Base-by-base conservation (phyloP, 1,140 invertebrate species). In the Drosophila fuyamai region DNA sequence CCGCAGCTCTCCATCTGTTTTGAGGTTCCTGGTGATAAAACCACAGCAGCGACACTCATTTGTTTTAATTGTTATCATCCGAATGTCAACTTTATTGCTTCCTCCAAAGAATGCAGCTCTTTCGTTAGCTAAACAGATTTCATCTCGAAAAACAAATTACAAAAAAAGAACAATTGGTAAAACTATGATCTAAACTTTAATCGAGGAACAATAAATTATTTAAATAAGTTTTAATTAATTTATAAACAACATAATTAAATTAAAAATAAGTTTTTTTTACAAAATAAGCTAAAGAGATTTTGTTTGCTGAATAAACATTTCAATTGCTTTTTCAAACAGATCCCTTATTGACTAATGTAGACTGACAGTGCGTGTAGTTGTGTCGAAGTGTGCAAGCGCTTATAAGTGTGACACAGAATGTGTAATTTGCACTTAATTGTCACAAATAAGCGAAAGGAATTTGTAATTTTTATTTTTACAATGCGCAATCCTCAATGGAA, bases 401-500 rank as follows among this genome's bases (percentile, higher is more conserved):
- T 43, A 12, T 8, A 72, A 70, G 58, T 80, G 73, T 63, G 66
- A 56, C 73, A 68, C 60, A 75, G 36, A 75, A 67, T 72, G 54
- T 67, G 60, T 73, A 82, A 86, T 82, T 88, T 82, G 47, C 60
- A 79, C 57, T 89, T 86, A 86, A 88, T 88, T 86, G 76, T 36
- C 63, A 62, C 79, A 86, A 88, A 82, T 88, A 73, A 75, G 76
- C 84, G 57, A 66, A 77, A 72, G 62, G 76, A 89, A 77, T 79
- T 53, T 71, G 71, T 83, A 38, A 58, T 58, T 58, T 76, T 71
- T 55, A 40, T 68, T 77, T 67, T 67, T 53, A 53, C 27, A 56
- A 35, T 46, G 18, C 36, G 8, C 46, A 75, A 50, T 44, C 53
- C 53, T 46, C 70, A 57, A 41, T 60, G 46, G 43, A 60, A 50